Conservation (phyloP, 1,140 invertebrate genomes). For the Diorhabda elongata region DNA sequence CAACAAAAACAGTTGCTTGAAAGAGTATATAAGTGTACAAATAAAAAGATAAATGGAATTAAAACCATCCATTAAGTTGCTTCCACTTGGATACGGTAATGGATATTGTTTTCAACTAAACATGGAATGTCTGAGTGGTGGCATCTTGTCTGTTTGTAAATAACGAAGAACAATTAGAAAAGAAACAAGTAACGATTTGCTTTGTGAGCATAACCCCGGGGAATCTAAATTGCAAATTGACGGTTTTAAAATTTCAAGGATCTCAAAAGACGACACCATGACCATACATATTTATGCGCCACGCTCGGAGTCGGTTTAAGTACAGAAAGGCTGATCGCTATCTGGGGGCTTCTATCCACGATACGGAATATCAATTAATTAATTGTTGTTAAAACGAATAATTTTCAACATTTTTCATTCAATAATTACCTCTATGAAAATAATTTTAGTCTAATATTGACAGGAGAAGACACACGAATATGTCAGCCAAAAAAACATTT, state of each 20-base stretch:
- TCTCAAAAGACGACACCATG: constrained; percentile 31
- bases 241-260: constrained; percentile 33
- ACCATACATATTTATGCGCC: constrained; percentile 34
- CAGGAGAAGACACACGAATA: too few relatives aligned
- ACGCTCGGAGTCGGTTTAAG: background rate
- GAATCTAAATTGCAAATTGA: constrained; percentile 33
- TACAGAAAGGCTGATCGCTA: too few relatives aligned
- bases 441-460: too few relatives aligned
- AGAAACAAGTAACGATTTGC: constrained; percentile 13
- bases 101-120: constrained; percentile 12
- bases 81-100: constrained; percentile 2
- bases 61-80: background rate
- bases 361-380: too few relatives aligned
- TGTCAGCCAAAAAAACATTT: too few relatives aligned
- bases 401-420: too few relatives aligned
- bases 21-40: too few relatives aligned
- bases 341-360: too few relatives aligned
- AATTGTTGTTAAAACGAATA: too few relatives aligned
- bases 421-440: too few relatives aligned
- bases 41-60: background rate
- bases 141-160: constrained; percentile 16
- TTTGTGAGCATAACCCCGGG: constrained; percentile 10
- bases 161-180: constrained; percentile 19
- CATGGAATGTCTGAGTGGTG: constrained; percentile 7
- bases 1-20: too few relatives aligned